These are phyloP conservation scores for Cottus gobio DNA, from an alignment of 2,113 vertebrate genomes.

Conservation along the genomic window DNA sequence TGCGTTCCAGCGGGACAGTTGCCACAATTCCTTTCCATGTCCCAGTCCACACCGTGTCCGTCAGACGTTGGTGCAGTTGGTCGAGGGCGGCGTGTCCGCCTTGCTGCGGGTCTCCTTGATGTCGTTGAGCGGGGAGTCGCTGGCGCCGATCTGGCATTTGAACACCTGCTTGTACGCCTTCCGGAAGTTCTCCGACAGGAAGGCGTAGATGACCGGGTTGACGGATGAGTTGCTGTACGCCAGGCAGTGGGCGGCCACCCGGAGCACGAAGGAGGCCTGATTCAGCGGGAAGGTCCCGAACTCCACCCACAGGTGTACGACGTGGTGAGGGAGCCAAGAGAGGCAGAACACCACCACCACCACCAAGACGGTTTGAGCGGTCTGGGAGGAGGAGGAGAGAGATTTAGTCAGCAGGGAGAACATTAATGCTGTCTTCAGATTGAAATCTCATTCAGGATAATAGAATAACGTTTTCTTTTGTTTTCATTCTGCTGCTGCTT, in stretches of 20 bases:
- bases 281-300: slow-evolving; percentile 96
- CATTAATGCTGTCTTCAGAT: not conserved
- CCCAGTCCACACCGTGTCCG: not conserved
- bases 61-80: slow-evolving; percentile 95
- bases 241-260: slow-evolving; percentile 93
- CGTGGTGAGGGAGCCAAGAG: slow-evolving; percentile 96
- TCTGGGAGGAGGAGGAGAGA: slow-evolving; percentile 77
- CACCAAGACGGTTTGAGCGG: slow-evolving; percentile 95
- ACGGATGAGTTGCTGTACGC: slow-evolving; percentile 98
- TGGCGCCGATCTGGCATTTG: slow-evolving; percentile 83
- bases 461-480: not conserved
- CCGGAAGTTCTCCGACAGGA: slow-evolving; percentile 97
- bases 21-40: not conserved
- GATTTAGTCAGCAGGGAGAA: slow-evolving; percentile 19
- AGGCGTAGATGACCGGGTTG: slow-evolving; percentile 97
- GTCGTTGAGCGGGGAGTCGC: slow-evolving; percentile 79
- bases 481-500: slow-evolving; percentile 2
- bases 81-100: slow-evolving; percentile 88
- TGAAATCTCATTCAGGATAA: not conserved
- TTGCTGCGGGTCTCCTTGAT: slow-evolving; percentile 88
- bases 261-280: slow-evolving; percentile 92
- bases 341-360: slow-evolving; percentile 98
- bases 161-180: slow-evolving; percentile 98
- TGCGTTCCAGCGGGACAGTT: slow-evolving; percentile 6
- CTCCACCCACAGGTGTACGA: slow-evolving; percentile 95